These are phyloP conservation scores for Lampris incognitus DNA, from an alignment of 2,113 vertebrate species.

Conservation along the genomic window DNA sequence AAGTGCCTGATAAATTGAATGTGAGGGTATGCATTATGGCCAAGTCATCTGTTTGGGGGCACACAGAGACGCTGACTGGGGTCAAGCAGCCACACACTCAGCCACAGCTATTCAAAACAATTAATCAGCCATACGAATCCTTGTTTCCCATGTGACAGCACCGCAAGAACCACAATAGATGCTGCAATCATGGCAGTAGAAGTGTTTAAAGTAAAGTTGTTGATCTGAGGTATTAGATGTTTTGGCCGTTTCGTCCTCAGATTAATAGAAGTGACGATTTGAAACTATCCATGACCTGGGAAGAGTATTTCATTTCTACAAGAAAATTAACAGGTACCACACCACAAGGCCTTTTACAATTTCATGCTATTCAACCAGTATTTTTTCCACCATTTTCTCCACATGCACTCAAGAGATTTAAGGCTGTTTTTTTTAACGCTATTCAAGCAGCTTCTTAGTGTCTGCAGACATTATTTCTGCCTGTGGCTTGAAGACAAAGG, in stretches of 20 bases:
- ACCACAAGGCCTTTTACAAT: too few species aligned
- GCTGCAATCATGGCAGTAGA: too few species aligned
- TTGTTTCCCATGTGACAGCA: neutral
- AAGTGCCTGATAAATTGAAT: constrained; percentile 50
- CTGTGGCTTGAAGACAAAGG: constrained; percentile 4
- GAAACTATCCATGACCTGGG: too few species aligned
- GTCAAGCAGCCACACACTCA: constrained; percentile 35
- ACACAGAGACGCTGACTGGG: constrained; percentile 23
- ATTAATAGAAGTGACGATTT: too few species aligned
- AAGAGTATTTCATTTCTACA: too few species aligned
- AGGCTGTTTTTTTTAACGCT: neutral
- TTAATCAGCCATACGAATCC: constrained; percentile 9
- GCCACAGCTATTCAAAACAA: constrained; percentile 27
- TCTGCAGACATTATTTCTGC: constrained; percentile 10
- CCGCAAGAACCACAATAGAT: constrained; percentile 21
- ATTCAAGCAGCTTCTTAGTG: constrained; percentile 5
- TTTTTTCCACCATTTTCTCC: too few species aligned
- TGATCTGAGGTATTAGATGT: too few species aligned
- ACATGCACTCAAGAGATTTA: neutral
- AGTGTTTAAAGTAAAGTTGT: too few species aligned
- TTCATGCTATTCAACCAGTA: too few species aligned
- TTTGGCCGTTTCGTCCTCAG: too few species aligned
- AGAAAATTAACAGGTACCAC: too few species aligned
- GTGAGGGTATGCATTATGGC: constrained; percentile 22
- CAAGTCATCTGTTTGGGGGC: constrained; percentile 47